Percentiles rank a stretch among this genome's conserved stretches.
Conservation (phyloP, 2,888 invertebrate genomes). For the Coleophora flavipennella region DNA sequence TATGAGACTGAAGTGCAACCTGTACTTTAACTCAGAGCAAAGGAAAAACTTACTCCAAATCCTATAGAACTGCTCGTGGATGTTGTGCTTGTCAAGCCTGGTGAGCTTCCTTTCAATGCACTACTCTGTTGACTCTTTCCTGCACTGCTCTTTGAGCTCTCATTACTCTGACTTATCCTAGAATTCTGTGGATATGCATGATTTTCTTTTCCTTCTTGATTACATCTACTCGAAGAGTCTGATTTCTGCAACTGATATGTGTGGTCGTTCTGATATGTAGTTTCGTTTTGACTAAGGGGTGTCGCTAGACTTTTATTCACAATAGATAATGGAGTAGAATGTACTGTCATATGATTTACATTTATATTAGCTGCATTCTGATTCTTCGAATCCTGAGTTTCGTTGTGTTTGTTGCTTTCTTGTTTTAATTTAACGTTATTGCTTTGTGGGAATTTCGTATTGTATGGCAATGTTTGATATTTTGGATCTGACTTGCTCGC, state of each 20-base stretch:
- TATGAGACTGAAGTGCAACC: background rate
- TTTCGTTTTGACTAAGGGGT: slow-evolving; percentile 73
- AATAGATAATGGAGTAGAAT: slow-evolving; percentile 65
- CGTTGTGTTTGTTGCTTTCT: slow-evolving; percentile 50
- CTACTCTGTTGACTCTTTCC: slow-evolving; percentile 42
- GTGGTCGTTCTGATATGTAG: slow-evolving; percentile 67
- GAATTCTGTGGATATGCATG: slow-evolving; percentile 68
- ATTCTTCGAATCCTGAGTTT: slow-evolving; percentile 42
- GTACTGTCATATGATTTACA: slow-evolving; percentile 69
- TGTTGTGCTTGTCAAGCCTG: slow-evolving; percentile 51
- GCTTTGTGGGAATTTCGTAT: slow-evolving; percentile 84
- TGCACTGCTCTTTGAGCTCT: slow-evolving; percentile 39
- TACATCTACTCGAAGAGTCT: slow-evolving; percentile 64
- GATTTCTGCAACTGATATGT: slow-evolving; percentile 71
- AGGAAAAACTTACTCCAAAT: slow-evolving; percentile 53
- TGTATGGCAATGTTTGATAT: slow-evolving; percentile 93
- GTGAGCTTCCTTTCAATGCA: slow-evolving; percentile 50
- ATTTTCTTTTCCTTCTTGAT: slow-evolving; percentile 68
- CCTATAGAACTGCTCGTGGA: slow-evolving; percentile 56
- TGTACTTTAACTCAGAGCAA: background rate
- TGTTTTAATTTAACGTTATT: slow-evolving; percentile 53
- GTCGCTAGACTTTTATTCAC: slow-evolving; percentile 78
- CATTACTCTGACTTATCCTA: slow-evolving; percentile 61
- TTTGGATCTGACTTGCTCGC: slow-evolving; percentile 90
- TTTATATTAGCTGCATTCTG: slow-evolving; percentile 44